phyloP scores from a whole-genome alignment of 1,140 invertebrate species.

The Pogonognathellus flavescens region DNA sequence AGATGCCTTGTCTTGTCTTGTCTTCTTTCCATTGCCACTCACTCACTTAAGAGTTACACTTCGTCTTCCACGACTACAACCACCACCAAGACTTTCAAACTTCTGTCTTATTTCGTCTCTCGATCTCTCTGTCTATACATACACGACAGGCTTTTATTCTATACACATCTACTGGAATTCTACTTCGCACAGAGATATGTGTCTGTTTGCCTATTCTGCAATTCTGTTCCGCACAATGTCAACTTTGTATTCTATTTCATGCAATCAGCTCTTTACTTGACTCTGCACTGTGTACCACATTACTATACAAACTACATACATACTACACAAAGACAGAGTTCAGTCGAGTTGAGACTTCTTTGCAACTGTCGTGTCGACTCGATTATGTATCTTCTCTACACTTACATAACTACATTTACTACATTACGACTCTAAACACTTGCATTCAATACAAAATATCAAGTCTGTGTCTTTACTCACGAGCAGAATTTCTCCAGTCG shows the following conservation, averaged over 20 bases:
- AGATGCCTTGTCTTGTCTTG: not conserved
- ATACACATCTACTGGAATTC: too few species aligned
- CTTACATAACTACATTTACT: conserved; percentile 6
- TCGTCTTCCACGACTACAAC: not conserved
- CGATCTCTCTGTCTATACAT: not conserved
- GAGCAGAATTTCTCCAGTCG: not conserved
- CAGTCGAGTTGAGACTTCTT: conserved; percentile 37
- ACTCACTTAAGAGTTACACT: conserved; percentile 39
- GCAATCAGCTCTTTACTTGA: conserved; percentile 16
- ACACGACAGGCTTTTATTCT: not conserved
- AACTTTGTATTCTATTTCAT: conserved; percentile 46
- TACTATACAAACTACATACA: too few species aligned
- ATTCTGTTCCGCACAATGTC: conserved; percentile 26
- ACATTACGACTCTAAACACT: conserved; percentile 15
- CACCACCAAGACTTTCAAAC: conserved; percentile 22
- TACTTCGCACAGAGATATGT: not conserved
- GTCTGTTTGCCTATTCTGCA: conserved; percentile 17
- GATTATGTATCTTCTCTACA: conserved; percentile 15
- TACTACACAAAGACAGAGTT: not conserved
- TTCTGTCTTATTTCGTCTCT: conserved; percentile 14
- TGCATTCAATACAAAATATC: conserved; percentile 23
- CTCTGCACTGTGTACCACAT: too few species aligned
- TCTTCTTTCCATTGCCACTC: conserved; percentile 28
- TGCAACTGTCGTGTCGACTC: conserved; percentile 22
- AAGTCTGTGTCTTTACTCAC: not conserved